Evolutionary conservation across 1,140 invertebrate species (phyloP), one percentile per base, ranked within the genome.

Genomic region (Anoplolepis gracilipes): DNA sequence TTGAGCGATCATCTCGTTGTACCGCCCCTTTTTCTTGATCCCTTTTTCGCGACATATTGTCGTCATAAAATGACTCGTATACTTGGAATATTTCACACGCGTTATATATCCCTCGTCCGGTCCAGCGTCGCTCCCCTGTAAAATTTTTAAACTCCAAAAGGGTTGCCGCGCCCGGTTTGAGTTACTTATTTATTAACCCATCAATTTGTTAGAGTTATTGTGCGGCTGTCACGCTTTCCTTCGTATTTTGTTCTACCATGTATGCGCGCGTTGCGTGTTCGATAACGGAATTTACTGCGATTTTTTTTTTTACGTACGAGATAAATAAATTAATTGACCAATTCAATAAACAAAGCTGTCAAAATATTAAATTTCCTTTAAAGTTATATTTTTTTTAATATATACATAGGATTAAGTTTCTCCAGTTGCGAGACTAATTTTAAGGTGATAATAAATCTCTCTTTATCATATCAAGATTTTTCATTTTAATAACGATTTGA

Each of bases 121-220:
- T 82, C 67, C 42, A 46, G 16, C 13, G 46, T 82, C 53, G 30
- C 64, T 25, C 72, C 36, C 70, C 90, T 76, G 87, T 61, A 82
- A 92, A 92, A 94, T 84, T 94, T 82, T 94, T 93, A 93, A 94
- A 94, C 67, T 90, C 81, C 61, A 78, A 92, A 91, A 93, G 93
- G 93, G 92, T 92, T 92, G 82, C 10, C n/a, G 19, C 57, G 65
- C 75, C 55, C 86, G 90, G 85, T 85, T 94, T 91, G 70, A 77
- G 90, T 95, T 94, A 94, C 93, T 92, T 94, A 95, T 95, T 94
- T 94, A 94, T 94, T 93, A 92, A 92, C 89, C 92, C 92, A 92
- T 92, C 93, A 92, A 90, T 91, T 93, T 88, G 90, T 93, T 92
- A 89, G 89, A 64, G 75, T 69, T n/a, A 87, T 82, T 87, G 85